Base-by-base conservation (phyloP, 2,113 vertebrate species). In the Apus apus region DNA sequence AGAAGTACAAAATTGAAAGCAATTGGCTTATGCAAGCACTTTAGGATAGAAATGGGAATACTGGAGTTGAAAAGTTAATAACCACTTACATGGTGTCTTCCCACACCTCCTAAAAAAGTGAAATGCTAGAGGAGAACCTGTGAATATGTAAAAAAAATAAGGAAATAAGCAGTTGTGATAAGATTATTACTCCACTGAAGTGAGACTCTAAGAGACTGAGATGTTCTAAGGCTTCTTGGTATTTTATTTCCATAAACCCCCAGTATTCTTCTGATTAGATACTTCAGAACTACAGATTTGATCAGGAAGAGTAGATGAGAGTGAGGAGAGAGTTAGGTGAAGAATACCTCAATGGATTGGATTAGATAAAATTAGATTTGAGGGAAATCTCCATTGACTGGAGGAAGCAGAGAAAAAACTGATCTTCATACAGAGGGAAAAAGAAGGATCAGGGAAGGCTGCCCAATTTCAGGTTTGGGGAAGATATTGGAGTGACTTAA, bases 91-190 rank as follows among this genome's bases (percentile, higher is more conserved):
- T 6, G 7, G 6, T n/a, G 19, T 66, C 2, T 15, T 9, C 2
- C 5, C 6, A 5, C 12, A 29, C 11, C 7, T 2, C 20, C 15
- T 8, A 2, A 3, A 43, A 56, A 51, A 43, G 5, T 34, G 73
- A 84, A 50, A 17, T n/a, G 15, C 9, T 74, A 18, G 15, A 17
- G 23, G 43, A 68, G 15, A 51, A 45, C 43, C 8, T 45, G 26
- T 21, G 13, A 78, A 38, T 51, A 46, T 11, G 48, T 74, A 62
- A 93, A 62, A 93, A 50, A 38, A 89, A n/a, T 46, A 84, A 57
- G 34, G 67, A 84, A 84, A 57, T 36, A 74, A 79, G 11, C 20
- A 67, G 11, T 22, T 51, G 56, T 13, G 26, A 29, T 32, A 79
- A 73, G 5, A 5, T 62, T 84, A 62, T 67, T 79, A 51, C 16